Base-by-base conservation (phyloP, 2,888 invertebrate genomes). In the Diaprepes abbreviatus region DNA sequence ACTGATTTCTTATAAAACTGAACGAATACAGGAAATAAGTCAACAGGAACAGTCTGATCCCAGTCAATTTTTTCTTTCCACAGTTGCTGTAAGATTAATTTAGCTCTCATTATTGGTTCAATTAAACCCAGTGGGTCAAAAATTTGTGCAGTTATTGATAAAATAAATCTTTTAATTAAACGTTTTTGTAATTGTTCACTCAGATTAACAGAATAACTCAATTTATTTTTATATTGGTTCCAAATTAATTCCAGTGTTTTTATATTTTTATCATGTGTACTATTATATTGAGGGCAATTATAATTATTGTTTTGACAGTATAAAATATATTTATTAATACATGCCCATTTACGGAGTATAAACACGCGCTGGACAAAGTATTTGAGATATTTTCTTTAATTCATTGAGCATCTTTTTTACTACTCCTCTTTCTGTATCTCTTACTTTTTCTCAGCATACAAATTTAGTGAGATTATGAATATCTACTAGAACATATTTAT, bases 331-430 rank as follows among this genome's bases (percentile, higher is more conserved):
- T 54, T 31, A 14, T 31, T 14, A 14, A 12, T 54, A 5, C 31
- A 24, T 7, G 33, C 38, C 40, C 58, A 58, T 40, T 58, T 38
- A 40, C 40, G 17, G 2, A 55, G n/a, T 14, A 12, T 35, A 35
- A 35, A 55, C n/a, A n/a, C n/a, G n/a, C n/a, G n/a, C n/a, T n/a
- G n/a, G n/a, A n/a, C n/a, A n/a, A n/a, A n/a, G n/a, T n/a, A n/a
- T n/a, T n/a, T n/a, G n/a, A n/a, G n/a, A n/a, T n/a, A n/a, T n/a
- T n/a, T n/a, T n/a, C n/a, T n/a, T n/a, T n/a, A n/a, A n/a, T n/a
- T n/a, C n/a, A n/a, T n/a, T n/a, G n/a, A n/a, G n/a, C n/a, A n/a
- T n/a, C n/a, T n/a, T n/a, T n/a, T n/a, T n/a, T n/a, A n/a, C n/a
- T n/a, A n/a, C n/a, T n/a, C n/a, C n/a, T n/a, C n/a, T n/a, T n/a